phyloP scores from a whole-genome alignment of 2,888 invertebrate genomes.

The Heliconius charithonia region DNA sequence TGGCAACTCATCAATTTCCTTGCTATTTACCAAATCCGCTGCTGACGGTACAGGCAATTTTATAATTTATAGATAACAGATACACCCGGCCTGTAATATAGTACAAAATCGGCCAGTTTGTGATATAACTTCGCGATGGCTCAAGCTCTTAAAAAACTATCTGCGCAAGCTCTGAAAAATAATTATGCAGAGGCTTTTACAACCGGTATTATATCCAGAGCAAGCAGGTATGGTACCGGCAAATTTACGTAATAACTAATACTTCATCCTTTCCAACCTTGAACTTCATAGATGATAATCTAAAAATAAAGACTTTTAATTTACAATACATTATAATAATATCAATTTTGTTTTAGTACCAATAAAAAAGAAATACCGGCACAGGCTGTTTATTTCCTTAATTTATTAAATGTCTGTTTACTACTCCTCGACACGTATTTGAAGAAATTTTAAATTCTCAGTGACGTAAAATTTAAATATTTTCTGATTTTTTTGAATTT shows the following conservation, averaged over 20 bases:
- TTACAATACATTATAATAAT: background rate
- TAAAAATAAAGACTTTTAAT: background rate
- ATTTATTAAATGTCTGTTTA: background rate
- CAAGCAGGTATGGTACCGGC: slow-evolving; percentile 71
- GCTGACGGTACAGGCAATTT: slow-evolving; percentile 19
- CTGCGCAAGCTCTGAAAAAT: slow-evolving; percentile 66
- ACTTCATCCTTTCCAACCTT: background rate
- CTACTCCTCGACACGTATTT: background rate
- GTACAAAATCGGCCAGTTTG: slow-evolving; percentile 12
- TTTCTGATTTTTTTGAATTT: background rate
- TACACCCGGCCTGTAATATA: slow-evolving; percentile 28
- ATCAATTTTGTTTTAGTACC: background rate
- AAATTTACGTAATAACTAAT: slow-evolving; percentile 64
- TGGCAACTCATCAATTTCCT: slow-evolving; percentile 15
- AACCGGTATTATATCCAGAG: slow-evolving; percentile 58
- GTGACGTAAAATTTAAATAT: background rate
- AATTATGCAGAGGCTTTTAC: slow-evolving; percentile 64
- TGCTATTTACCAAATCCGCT: slow-evolving; percentile 17
- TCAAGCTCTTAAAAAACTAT: slow-evolving; percentile 66
- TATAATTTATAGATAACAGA: slow-evolving; percentile 23
- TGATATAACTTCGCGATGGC: slow-evolving; percentile 59
- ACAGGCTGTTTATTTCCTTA: background rate
- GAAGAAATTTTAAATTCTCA: background rate
- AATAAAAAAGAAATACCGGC: background rate
- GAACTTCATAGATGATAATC: background rate